Evolutionary conservation across 2,113 vertebrate genomes (phyloP).

Genomic region (Nibea coibor): DNA sequence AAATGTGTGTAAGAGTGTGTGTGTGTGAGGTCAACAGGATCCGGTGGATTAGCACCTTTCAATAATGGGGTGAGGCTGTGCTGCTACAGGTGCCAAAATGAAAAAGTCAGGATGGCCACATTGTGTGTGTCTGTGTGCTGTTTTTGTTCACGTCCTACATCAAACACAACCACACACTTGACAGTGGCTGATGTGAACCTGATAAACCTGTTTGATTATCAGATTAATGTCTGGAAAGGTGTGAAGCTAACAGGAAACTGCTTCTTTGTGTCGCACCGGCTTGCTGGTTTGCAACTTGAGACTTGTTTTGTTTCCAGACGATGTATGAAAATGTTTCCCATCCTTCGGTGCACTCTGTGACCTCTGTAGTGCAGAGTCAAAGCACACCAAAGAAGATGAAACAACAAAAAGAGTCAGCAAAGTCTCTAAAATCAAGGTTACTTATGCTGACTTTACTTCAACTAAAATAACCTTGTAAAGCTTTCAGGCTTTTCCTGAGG

Average conservation of each 20-base stretch:
- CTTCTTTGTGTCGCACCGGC: not conserved
- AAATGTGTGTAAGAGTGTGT: constrained; percentile 22
- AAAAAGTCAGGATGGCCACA: constrained; percentile 32
- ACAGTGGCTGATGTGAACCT: not conserved
- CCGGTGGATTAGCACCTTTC: constrained; percentile 61
- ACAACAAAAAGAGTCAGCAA: not conserved
- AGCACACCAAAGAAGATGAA: not conserved
- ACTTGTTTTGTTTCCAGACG: not conserved
- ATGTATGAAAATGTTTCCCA: not conserved
- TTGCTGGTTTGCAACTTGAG: not conserved
- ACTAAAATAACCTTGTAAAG: not conserved
- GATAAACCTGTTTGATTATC: not conserved
- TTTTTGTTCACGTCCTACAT: not conserved
- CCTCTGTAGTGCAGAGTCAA: not conserved
- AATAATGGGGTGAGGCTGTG: constrained; percentile 14
- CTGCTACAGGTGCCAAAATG: constrained; percentile 54
- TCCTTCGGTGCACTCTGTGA: not conserved
- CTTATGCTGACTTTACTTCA: not conserved
- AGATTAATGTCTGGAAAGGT: not conserved
- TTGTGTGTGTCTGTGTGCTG: not conserved
- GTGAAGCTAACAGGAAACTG: not conserved
- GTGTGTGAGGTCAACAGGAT: constrained; percentile 59
- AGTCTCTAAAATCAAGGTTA: too few relatives aligned
- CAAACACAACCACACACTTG: not conserved
- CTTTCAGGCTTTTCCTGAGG: not conserved